These are phyloP conservation scores for Tortricodes alternella DNA, from an alignment of 2,888 invertebrate species.

Conservation along the genomic window DNA sequence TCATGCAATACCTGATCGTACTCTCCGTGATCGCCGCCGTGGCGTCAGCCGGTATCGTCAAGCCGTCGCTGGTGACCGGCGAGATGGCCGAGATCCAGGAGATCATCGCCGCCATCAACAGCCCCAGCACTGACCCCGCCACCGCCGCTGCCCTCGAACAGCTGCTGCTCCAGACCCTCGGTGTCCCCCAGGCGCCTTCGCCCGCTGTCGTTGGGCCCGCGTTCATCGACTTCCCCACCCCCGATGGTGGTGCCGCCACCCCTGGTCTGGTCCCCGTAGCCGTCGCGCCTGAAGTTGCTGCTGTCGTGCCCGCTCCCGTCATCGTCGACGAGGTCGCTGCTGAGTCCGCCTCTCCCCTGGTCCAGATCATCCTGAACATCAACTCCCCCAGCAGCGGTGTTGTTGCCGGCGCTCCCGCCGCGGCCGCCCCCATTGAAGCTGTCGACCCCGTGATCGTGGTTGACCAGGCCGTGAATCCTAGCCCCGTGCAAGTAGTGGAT, in stretches of 20 bases:
- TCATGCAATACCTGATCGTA: conserved; percentile 65
- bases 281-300: not conserved
- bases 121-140: conserved; percentile 58
- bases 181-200: conserved; percentile 35
- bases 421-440: not conserved
- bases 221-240: conserved; percentile 29
- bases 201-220: conserved; percentile 43
- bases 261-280: conserved; percentile 28
- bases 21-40: conserved; percentile 58
- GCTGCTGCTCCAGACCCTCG: conserved; percentile 41
- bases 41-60: conserved; percentile 50
- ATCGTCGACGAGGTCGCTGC: conserved; percentile 24
- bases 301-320: conserved; percentile 22
- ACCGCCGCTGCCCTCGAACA: conserved; percentile 46
- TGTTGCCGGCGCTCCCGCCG: conserved; percentile 30
- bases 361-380: conserved; percentile 33
- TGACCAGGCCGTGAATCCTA: not conserved
- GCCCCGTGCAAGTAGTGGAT: conserved; percentile 33
- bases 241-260: conserved; percentile 11
- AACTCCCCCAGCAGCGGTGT: conserved; percentile 5
- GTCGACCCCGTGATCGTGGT: conserved; percentile 9
- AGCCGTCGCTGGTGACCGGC: conserved; percentile 35
- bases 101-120: conserved; percentile 58
- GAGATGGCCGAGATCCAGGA: conserved; percentile 43
- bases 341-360: conserved; percentile 26